These are phyloP conservation scores for Panthera tigris DNA, from an alignment of 2,113 vertebrate species.

Conservation along the genomic window DNA sequence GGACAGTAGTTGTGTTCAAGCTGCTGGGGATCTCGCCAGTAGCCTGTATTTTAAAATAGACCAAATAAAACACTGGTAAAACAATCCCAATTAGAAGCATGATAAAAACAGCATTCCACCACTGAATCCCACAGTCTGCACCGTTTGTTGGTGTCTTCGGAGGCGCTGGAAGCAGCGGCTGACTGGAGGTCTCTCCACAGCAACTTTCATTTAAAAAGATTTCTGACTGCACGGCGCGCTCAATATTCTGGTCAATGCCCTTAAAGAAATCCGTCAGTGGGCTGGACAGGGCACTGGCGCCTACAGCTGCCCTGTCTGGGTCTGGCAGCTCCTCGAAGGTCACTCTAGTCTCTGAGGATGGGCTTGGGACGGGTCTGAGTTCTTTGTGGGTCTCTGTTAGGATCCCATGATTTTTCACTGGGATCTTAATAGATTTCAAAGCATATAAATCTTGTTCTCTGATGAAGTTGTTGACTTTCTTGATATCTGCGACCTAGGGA, in stretches of 20 bases:
- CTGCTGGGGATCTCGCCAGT: constrained; percentile 47
- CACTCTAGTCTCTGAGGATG: background rate
- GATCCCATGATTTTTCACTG: constrained; percentile 90
- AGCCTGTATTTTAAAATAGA: constrained; percentile 93
- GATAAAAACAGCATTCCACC: constrained; percentile 96
- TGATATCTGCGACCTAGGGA: constrained; percentile 94
- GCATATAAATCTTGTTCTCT: constrained; percentile 95
- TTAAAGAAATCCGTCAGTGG: constrained; percentile 88
- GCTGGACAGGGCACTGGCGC: background rate
- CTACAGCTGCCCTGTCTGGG: background rate
- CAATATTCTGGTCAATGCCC: constrained; percentile 90
- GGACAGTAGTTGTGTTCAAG: constrained; percentile 65
- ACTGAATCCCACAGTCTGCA: constrained; percentile 93
- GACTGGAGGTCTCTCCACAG: background rate
- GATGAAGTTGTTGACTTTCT: constrained; percentile 95
- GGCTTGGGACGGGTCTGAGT: constrained; percentile 43
- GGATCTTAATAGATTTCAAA: constrained; percentile 95
- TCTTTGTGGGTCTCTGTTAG: constrained; percentile 86
- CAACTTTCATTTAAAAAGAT: constrained; percentile 69
- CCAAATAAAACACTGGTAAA: constrained; percentile 94
- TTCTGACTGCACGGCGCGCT: constrained; percentile 85
- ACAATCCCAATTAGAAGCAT: constrained; percentile 95
- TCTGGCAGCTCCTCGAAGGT: background rate
- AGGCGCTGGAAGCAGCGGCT: background rate
- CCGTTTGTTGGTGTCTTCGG: constrained; percentile 70